phyloP scores from a whole-genome alignment of 1,140 invertebrate species.

The Semibalanus balanoides region DNA sequence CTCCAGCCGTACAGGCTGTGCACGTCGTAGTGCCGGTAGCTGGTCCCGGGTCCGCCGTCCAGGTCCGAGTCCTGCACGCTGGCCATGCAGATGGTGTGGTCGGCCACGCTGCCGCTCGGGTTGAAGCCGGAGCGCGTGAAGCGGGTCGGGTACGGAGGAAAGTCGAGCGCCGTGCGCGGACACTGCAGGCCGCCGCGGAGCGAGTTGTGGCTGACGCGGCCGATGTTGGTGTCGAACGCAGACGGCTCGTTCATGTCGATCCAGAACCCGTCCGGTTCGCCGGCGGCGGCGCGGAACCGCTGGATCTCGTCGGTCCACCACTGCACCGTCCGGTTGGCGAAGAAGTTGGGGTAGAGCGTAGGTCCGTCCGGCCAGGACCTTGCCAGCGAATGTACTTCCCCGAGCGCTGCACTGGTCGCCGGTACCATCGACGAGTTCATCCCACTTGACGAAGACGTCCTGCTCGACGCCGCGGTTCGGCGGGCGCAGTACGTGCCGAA shows the following conservation, averaged over 20 bases:
- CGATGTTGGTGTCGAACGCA: constrained; percentile 29
- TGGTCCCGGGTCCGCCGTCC: too few relatives aligned
- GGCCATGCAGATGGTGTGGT: constrained; percentile 18
- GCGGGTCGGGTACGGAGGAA: constrained; percentile 24
- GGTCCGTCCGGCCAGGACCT: constrained; percentile 18
- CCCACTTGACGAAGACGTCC: constrained; percentile 21
- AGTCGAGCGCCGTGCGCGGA: constrained; percentile 22
- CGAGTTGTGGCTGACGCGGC: too few relatives aligned
- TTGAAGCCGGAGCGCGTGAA: constrained; percentile 4
- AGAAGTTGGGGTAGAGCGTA: constrained; percentile 21
- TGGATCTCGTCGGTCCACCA: constrained; percentile 21
- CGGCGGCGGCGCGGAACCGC: constrained; percentile 16
- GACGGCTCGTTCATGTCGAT: constrained; percentile 29
- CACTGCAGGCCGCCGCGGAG: constrained; percentile 20
- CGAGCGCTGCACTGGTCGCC: constrained; percentile 13
- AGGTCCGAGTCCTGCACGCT: constrained; percentile 12
- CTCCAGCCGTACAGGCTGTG: constrained; percentile 36
- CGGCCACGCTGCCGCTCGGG: constrained; percentile 12
- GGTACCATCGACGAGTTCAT: constrained; percentile 13
- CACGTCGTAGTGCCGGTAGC: constrained; percentile 28
- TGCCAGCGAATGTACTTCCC: constrained; percentile 17
- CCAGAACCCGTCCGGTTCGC: constrained; percentile 22
- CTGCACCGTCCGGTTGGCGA: constrained; percentile 16
- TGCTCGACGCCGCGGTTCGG: constrained; percentile 11
- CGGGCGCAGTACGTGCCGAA: constrained; percentile 17